Evolutionary conservation across 2,888 invertebrate species (phyloP).

Genomic region (Drosophila aldrichi): DNA sequence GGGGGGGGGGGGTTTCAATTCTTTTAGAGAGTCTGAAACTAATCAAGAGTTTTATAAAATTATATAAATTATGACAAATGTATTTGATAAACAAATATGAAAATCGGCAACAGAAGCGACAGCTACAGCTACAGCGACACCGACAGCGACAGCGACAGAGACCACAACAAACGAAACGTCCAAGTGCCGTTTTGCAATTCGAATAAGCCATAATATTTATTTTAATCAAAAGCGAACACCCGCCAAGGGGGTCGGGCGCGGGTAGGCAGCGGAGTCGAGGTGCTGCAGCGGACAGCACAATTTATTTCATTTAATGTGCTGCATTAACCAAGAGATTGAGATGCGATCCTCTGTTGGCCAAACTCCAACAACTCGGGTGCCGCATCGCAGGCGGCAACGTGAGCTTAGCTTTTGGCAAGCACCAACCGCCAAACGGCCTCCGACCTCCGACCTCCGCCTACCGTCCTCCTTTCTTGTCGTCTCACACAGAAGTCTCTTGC

Average conservation of each 20-base stretch:
- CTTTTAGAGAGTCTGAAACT: no score
- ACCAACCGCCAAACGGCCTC: neutral
- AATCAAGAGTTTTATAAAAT: neutral
- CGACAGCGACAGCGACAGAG: no score
- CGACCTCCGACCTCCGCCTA: conserved; percentile 5
- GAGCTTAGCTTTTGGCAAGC: conserved; percentile 31
- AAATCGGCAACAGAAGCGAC: conserved; percentile 3
- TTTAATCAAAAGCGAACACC: conserved; percentile 75
- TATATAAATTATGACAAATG: conserved; percentile 14
- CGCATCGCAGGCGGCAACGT: conserved; percentile 29
- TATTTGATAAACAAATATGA: conserved; percentile 14
- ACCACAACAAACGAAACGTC: conserved; percentile 24
- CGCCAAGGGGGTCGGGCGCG: conserved; percentile 60
- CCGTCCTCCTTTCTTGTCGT: neutral
- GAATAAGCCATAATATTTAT: conserved; percentile 69
- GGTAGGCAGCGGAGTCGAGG: conserved; percentile 30
- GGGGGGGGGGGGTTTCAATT: no score
- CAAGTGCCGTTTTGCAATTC: conserved; percentile 66
- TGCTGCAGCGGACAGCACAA: conserved; percentile 66
- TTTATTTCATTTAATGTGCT: conserved; percentile 77
- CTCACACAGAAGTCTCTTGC: conserved; percentile 24
- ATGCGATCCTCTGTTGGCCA: conserved; percentile 73
- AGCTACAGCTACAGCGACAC: neutral
- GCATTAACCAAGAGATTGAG: conserved; percentile 73
- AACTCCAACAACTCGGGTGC: conserved; percentile 18